A percentile compares a stretch with the other conserved stretches of the same genome.
Conservation (phyloP, 2,797 vertebrate genomes). For the Semotilus atromaculatus region DNA sequence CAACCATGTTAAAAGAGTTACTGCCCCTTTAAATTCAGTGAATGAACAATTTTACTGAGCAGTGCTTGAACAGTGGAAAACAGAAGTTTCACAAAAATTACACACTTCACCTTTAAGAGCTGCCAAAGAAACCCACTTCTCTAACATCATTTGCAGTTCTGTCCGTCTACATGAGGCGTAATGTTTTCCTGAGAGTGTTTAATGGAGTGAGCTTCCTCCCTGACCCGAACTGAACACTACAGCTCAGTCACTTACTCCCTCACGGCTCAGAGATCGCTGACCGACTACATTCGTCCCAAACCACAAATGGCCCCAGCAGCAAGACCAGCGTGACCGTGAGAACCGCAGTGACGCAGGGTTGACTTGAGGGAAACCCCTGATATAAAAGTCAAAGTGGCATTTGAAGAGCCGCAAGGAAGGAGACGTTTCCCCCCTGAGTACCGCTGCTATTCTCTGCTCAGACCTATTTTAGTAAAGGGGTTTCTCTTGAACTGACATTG, state of each 20-base stretch:
- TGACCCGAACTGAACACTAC: slow-evolving; percentile 28
- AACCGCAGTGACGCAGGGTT: slow-evolving; percentile 22
- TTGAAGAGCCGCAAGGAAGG: neutral
- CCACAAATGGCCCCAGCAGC: slow-evolving; percentile 35
- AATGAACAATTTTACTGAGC: neutral
- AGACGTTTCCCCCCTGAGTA: slow-evolving; percentile 14
- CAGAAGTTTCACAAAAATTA: neutral
- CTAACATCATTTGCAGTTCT: slow-evolving; percentile 1
- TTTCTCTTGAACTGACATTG: slow-evolving; percentile 50
- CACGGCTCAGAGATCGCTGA: slow-evolving; percentile 7
- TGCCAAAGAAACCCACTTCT: slow-evolving; percentile 13
- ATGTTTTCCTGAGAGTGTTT: slow-evolving; percentile 33
- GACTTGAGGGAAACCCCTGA: slow-evolving; percentile 44
- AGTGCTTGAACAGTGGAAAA: neutral
- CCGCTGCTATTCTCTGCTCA: slow-evolving; percentile 47
- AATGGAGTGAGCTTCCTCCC: slow-evolving; percentile 36
- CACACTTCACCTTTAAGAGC: neutral
- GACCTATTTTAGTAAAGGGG: slow-evolving; percentile 35
- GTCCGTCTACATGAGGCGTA: slow-evolving; percentile 20
- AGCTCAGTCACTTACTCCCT: slow-evolving; percentile 19
- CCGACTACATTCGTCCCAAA: slow-evolving; percentile 23
- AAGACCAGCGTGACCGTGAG: slow-evolving; percentile 28
- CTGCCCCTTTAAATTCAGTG: neutral
- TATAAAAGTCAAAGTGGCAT: slow-evolving; percentile 33
- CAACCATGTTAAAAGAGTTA: neutral